A percentile compares a stretch with the other conserved stretches of the same genome.
phyloP scores from a whole-genome alignment of 92 coral and sea anemone genomes.

The Pocillopora meandrina region DNA sequence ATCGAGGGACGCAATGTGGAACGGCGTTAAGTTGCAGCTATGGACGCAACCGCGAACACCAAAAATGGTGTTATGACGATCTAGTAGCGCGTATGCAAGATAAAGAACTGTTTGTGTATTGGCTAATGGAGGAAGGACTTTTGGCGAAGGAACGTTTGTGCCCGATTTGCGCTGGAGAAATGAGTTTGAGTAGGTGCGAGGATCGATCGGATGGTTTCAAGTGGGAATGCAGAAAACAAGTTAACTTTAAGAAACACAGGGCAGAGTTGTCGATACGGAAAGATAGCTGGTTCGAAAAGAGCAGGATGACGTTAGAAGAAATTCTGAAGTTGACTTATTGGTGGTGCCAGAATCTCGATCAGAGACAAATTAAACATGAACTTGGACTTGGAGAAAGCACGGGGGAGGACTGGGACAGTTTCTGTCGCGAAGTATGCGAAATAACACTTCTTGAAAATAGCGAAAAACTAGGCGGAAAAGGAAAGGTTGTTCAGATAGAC shows the following conservation, averaged over 20 bases:
- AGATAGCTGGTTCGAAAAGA: slow-evolving; percentile 66
- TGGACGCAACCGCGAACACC: neutral
- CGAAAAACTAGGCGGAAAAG: slow-evolving; percentile 48
- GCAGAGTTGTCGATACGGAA: slow-evolving; percentile 55
- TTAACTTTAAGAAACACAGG: slow-evolving; percentile 35
- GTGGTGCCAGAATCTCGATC: no score
- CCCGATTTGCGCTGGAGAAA: slow-evolving; percentile 43
- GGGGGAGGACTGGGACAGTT: no score
- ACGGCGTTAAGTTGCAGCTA: neutral
- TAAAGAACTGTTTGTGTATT: slow-evolving; percentile 34
- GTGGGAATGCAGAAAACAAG: slow-evolving; percentile 62
- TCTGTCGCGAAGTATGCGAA: slow-evolving; percentile 51
- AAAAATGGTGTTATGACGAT: neutral
- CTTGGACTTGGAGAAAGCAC: no score
- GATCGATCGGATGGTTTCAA: slow-evolving; percentile 55
- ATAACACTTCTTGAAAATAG: slow-evolving; percentile 29
- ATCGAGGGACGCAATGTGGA: neutral
- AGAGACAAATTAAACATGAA: no score
- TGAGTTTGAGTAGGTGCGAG: slow-evolving; percentile 43
- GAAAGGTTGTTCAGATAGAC: slow-evolving; percentile 15
- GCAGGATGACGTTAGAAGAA: slow-evolving; percentile 68
- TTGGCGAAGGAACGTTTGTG: slow-evolving; percentile 21
- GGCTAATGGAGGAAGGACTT: slow-evolving; percentile 36
- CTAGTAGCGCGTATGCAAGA: slow-evolving; percentile 19
- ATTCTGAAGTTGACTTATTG: slow-evolving; percentile 41